Evolutionary conservation across 2,113 vertebrate species (phyloP).

Genomic region (Gracilinanus agilis): DNA sequence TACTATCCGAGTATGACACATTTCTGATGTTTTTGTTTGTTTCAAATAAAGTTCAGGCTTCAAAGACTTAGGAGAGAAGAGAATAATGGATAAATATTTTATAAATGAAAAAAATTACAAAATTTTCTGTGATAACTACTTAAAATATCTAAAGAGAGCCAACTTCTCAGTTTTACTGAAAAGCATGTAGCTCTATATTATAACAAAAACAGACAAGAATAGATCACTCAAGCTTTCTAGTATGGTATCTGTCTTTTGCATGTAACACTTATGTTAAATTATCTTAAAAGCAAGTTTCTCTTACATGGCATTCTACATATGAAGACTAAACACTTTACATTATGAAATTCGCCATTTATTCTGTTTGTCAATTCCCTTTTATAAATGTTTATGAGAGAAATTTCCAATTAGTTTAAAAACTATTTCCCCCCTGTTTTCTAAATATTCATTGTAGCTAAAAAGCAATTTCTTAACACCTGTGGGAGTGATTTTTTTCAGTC

Average conservation of each 20-base stretch:
- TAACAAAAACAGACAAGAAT: constrained; percentile 49
- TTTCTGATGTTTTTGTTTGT: not conserved
- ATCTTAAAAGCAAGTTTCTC: constrained; percentile 78
- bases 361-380: constrained; percentile 64
- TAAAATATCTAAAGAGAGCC: constrained; percentile 57
- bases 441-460: constrained; percentile 59
- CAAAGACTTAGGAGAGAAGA: constrained; percentile 45
- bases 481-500: constrained; percentile 29
- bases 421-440: constrained; percentile 27
- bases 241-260: constrained; percentile 41
- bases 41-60: constrained; percentile 41
- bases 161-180: constrained; percentile 43
- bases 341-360: constrained; percentile 68
- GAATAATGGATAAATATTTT: constrained; percentile 31
- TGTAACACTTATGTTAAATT: constrained; percentile 62
- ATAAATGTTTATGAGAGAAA: constrained; percentile 65
- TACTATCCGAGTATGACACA: constrained; percentile 27
- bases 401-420: constrained; percentile 67
- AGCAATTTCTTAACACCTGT: constrained; percentile 40
- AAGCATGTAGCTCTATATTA: not conserved
- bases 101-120: constrained; percentile 66
- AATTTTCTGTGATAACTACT: constrained; percentile 65
- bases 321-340: constrained; percentile 65
- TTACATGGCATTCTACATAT: constrained; percentile 68
- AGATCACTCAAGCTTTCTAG: constrained; percentile 46